Evolutionary conservation across 2,113 vertebrate species (phyloP).

Genomic region (Sus scrofa): DNA sequence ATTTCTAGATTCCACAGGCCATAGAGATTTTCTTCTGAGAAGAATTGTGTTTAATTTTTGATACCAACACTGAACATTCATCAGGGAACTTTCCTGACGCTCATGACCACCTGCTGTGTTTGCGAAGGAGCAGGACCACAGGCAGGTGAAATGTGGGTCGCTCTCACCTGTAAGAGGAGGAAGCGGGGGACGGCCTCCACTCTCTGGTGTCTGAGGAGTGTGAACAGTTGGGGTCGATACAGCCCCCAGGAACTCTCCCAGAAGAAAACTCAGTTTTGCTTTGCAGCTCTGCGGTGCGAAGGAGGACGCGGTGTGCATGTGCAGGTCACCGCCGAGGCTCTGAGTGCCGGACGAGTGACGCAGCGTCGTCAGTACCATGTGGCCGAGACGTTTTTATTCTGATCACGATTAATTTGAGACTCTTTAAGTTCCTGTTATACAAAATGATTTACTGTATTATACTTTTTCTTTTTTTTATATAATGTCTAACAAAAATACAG

Average conservation of each 20-base stretch:
- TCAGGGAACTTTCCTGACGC: slow-evolving; percentile 88
- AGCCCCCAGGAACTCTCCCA: slow-evolving; percentile 80
- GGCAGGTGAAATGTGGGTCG: slow-evolving; percentile 77
- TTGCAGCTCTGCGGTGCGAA: slow-evolving; percentile 86
- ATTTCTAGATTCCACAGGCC: slow-evolving; percentile 97
- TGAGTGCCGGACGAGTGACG: slow-evolving; percentile 76
- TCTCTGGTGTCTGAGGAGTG: slow-evolving; percentile 72
- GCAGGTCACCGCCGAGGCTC: slow-evolving; percentile 89
- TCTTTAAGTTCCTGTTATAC: slow-evolving; percentile 97
- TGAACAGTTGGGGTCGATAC: slow-evolving; percentile 69
- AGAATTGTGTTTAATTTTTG: slow-evolving; percentile 94
- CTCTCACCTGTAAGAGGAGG: slow-evolving; percentile 56
- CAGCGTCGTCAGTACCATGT: slow-evolving; percentile 86
- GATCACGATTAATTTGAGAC: slow-evolving; percentile 94
- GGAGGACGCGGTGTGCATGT: slow-evolving; percentile 90
- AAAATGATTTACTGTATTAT: slow-evolving; percentile 94
- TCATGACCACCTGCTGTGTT: slow-evolving; percentile 79
- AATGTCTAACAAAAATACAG: slow-evolving; percentile 88
- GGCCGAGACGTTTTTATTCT: slow-evolving; percentile 90
- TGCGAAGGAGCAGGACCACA: slow-evolving; percentile 75
- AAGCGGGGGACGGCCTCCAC: slow-evolving; percentile 61
- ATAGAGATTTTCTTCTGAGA: slow-evolving; percentile 99
- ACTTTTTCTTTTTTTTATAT: slow-evolving; percentile 90
- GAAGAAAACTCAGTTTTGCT: slow-evolving; percentile 81
- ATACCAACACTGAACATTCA: slow-evolving; percentile 89